Evolutionary conservation across 2,888 invertebrate species (phyloP).

Genomic region (Drosophila ochracea): DNA sequence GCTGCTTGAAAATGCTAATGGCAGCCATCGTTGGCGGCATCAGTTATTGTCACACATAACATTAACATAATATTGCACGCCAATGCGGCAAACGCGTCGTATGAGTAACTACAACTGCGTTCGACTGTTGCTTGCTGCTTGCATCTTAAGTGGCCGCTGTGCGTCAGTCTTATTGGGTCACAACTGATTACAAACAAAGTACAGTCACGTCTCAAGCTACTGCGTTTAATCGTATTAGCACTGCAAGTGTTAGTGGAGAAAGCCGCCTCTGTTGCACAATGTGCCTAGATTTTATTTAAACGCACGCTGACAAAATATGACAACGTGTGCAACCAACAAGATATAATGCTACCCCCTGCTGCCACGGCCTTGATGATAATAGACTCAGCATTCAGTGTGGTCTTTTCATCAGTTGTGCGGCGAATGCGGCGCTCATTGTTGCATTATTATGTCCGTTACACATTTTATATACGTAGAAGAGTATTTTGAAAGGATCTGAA

Average conservation of each 20-base stretch:
- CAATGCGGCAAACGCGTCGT: conserved; percentile 38
- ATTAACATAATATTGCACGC: conserved; percentile 84
- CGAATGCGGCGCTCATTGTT: conserved; percentile 48
- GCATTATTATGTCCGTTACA: conserved; percentile 37
- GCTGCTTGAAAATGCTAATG: conserved; percentile 75
- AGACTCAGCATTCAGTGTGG: conserved; percentile 6
- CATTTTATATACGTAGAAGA: background rate
- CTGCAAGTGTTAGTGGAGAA: conserved; percentile 2
- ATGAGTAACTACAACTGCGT: conserved; percentile 36
- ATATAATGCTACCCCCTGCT: conserved; percentile 43
- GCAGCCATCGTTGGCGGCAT: conserved; percentile 49
- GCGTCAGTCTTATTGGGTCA: conserved; percentile 1
- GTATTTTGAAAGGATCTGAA: background rate
- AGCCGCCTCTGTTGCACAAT: conserved; percentile 6
- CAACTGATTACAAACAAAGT: conserved; percentile 16
- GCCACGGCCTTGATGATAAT: conserved; percentile 13
- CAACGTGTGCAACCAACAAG: conserved; percentile 72
- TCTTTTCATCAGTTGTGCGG: conserved; percentile 45
- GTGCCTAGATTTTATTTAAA: conserved; percentile 22
- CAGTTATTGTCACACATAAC: conserved; percentile 78
- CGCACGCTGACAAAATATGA: conserved; percentile 30
- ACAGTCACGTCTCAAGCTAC: background rate
- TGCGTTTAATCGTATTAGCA: conserved; percentile 33
- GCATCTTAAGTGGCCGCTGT: conserved; percentile 53
- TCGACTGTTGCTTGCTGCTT: conserved; percentile 18